These are phyloP conservation scores for Apteryx mantelli DNA, from an alignment of 2,113 vertebrate genomes.

Conservation along the genomic window DNA sequence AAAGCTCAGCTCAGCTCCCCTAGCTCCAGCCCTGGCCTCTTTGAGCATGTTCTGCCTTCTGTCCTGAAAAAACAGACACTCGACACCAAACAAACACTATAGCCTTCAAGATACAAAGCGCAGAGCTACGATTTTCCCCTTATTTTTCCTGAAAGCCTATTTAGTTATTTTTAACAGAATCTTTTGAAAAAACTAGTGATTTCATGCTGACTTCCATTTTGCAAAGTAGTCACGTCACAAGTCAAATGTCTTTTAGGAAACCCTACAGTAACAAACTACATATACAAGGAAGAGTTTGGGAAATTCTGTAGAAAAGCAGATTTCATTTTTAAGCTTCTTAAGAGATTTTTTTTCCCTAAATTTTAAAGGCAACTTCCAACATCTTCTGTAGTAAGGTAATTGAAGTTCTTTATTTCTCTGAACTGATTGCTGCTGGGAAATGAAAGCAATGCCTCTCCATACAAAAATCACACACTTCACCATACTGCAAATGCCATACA, in stretches of 20 bases:
- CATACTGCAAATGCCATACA: background rate
- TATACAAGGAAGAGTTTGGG: background rate
- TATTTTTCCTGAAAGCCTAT: background rate
- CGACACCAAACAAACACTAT: background rate
- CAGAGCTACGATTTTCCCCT: background rate
- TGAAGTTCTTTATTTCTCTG: background rate
- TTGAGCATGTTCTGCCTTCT: background rate
- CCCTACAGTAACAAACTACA: background rate
- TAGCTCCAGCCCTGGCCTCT: background rate
- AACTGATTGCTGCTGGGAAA: background rate
- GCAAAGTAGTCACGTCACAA: background rate
- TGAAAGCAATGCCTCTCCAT: background rate
- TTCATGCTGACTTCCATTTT: background rate
- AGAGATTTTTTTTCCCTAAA: background rate
- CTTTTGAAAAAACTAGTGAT: background rate
- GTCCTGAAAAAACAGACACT: background rate
- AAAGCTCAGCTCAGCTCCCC: background rate
- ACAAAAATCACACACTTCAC: background rate
- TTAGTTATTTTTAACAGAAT: background rate
- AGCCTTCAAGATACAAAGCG: background rate
- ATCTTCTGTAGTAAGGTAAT: background rate
- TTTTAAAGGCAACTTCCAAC: slow-evolving; percentile 28
- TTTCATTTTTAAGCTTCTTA: background rate
- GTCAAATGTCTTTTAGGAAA: background rate
- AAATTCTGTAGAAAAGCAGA: background rate